A percentile compares a stretch with the other conserved stretches of the same genome.
These are phyloP conservation scores for Palaemon carinicauda DNA, from an alignment of 1,140 invertebrate genomes.

Conservation along the genomic window DNA sequence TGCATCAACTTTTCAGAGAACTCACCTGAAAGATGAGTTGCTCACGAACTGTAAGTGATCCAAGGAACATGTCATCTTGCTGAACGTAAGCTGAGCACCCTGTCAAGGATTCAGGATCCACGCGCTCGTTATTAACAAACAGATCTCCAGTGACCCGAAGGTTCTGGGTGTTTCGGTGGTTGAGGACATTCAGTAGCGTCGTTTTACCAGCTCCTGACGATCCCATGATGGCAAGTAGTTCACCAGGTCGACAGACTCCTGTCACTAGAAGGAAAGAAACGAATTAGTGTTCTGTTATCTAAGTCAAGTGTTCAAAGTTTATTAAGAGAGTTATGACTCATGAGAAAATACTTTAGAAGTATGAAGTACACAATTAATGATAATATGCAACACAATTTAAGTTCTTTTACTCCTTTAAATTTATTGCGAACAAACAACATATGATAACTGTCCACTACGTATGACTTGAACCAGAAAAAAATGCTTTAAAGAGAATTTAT, in stretches of 20 bases:
- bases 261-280: slow-evolving; percentile 70
- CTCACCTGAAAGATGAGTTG: slow-evolving; percentile 89
- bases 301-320: background rate
- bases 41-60: slow-evolving; percentile 86
- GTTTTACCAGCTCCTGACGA: slow-evolving; percentile 96
- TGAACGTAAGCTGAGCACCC: slow-evolving; percentile 92
- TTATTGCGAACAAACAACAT: no score
- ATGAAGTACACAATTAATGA: no score
- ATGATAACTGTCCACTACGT: no score
- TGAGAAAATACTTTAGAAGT: background rate
- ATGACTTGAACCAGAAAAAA: no score
- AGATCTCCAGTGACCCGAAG: slow-evolving; percentile 53
- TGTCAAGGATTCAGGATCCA: slow-evolving; percentile 71
- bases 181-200: slow-evolving; percentile 89
- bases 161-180: slow-evolving; percentile 75
- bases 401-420: no score
- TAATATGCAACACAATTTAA: no score
- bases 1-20: background rate
- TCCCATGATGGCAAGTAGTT: slow-evolving; percentile 91
- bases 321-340: background rate
- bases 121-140: slow-evolving; percentile 60
- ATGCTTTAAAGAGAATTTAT: no score
- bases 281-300: no score
- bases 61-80: slow-evolving; percentile 94
- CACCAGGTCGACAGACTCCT: slow-evolving; percentile 87